A percentile compares a stretch with the other conserved stretches of the same genome.
phyloP scores from a whole-genome alignment of 2,797 vertebrate genomes.

The Brachymystax lenok region DNA sequence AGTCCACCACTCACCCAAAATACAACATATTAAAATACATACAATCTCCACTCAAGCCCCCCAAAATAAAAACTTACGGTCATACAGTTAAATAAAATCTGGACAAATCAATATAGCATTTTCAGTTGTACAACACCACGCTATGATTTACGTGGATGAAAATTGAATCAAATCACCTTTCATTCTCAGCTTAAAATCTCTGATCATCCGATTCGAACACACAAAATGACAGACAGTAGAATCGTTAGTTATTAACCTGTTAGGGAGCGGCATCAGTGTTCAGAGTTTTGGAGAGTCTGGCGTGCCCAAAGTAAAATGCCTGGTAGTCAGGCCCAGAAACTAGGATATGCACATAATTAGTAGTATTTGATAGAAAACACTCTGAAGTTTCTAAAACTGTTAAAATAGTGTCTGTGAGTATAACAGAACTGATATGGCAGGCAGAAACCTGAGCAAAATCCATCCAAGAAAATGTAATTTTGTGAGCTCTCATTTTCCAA shows the following conservation, averaged over 20 bases:
- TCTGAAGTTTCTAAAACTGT: too few relatives aligned
- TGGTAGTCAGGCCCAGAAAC: too few relatives aligned
- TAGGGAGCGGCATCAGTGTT: too few relatives aligned
- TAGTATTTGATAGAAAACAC: too few relatives aligned
- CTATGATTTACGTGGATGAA: background rate
- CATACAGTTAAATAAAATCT: background rate
- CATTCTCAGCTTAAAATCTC: constrained; percentile 16
- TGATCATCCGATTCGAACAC: constrained; percentile 9
- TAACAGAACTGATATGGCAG: too few relatives aligned
- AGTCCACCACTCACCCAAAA: constrained; percentile 25
- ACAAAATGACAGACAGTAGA: constrained; percentile 16
- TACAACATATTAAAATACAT: background rate
- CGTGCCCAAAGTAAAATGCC: too few relatives aligned
- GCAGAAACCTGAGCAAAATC: too few relatives aligned
- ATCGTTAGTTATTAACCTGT: constrained; percentile 1
- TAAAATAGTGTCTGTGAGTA: too few relatives aligned
- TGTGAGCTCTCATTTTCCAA: too few relatives aligned
- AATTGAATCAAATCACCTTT: background rate
- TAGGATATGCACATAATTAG: too few relatives aligned
- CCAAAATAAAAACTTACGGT: background rate
- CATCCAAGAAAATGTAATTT: too few relatives aligned
- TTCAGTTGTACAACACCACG: background rate
- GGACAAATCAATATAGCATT: background rate
- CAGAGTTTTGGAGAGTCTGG: too few relatives aligned
- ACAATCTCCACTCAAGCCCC: background rate